Percentiles rank a stretch among this genome's conserved stretches.
phyloP scores from a whole-genome alignment of 2,113 vertebrate genomes.

The Heterotis niloticus region DNA sequence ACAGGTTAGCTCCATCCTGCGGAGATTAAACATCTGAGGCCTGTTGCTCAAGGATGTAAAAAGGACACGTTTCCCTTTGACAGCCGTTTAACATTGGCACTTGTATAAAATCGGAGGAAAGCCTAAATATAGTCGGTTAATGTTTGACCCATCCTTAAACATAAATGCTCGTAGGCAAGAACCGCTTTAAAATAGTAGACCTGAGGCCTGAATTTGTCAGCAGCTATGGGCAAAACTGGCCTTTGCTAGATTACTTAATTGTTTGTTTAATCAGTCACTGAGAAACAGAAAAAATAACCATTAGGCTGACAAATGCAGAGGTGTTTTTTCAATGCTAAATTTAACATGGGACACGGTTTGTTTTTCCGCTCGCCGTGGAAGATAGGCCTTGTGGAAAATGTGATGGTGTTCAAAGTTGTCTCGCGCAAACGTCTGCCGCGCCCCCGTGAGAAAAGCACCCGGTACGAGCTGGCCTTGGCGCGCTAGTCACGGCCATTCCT shows the following conservation, averaged over 20 bases:
- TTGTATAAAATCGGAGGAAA: no score
- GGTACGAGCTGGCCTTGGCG: not conserved
- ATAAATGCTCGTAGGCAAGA: no score
- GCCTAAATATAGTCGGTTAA: no score
- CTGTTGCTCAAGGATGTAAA: no score
- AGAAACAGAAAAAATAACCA: not conserved
- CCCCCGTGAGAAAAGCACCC: not conserved
- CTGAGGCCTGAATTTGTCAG: not conserved
- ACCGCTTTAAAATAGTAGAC: no score
- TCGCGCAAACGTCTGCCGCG: not conserved
- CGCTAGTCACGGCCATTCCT: not conserved
- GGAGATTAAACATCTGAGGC: no score
- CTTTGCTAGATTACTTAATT: not conserved
- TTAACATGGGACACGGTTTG: not conserved
- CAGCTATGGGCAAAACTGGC: not conserved
- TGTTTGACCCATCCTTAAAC: no score
- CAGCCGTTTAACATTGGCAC: no score
- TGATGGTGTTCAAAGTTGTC: not conserved
- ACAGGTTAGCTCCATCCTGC: no score
- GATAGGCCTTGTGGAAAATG: conserved; percentile 1
- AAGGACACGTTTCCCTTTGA: no score
- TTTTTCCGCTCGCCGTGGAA: conserved; percentile 9
- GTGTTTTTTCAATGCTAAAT: not conserved
- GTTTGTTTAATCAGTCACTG: not conserved
- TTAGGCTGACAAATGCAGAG: not conserved